Evolutionary conservation across 2,888 invertebrate genomes (phyloP), one percentile per base, ranked within the genome.

Genomic region (Cephus rjabovi): DNA sequence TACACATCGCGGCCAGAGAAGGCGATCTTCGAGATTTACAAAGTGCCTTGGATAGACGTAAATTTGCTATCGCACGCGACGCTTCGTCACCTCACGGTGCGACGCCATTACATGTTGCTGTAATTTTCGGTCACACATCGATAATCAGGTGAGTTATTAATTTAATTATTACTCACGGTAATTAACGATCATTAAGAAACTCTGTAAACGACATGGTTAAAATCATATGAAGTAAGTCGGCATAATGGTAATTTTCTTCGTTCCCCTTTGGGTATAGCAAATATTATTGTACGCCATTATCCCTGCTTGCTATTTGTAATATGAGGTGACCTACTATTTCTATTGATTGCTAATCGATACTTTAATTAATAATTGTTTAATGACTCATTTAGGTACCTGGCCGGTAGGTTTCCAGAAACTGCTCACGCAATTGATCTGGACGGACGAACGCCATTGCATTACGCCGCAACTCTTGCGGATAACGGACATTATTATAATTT

Each of bases 41-140:
- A 92, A 95, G 96, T 84, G 95, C 97, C 1, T 91, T 98, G 87
- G 97, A 98, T 92, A 93, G 98, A 83, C 95, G 98, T 89, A 97
- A 97, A 94, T 96, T 98, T 90, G 98, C 97, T 1, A 95, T 97
- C 80, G 98, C 98, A 33, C 95, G 96, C 85, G 97, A 98, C 91
- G 95, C 95, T 80, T 93, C 95, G 83, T 96, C 96, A n/a, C 95
- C 96, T 0, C 95, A 96, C 86, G 97, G 97, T 3, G 95, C 97
- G 33, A 96, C 97, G 4, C 97, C 98, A 0, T 93, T 98, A 79
- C 98, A 98, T 91, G 96, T 97, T 15, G 97, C 97, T 1, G 95
- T 96, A 0, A 93, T 97, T 81, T 96, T 96, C 91, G 97, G 97
- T 35, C 96, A 96, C 92, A 96, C 96, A 11, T 96, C 89, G 1